phyloP scores from a whole-genome alignment of 2,113 vertebrate species.

The Corythornis vintsioides region DNA sequence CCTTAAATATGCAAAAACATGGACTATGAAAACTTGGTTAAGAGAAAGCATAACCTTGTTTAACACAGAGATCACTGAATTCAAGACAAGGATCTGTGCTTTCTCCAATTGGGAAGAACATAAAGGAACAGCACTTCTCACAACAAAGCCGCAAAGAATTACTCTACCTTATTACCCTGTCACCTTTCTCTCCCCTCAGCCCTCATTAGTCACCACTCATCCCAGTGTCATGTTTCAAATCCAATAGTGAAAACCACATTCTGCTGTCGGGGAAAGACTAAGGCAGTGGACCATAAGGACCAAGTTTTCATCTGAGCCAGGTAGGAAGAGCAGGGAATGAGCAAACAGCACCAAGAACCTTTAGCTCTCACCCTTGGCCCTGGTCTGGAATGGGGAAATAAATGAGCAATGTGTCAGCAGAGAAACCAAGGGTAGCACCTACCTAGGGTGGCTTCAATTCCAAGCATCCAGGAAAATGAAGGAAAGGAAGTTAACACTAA shows the following conservation, averaged over 20 bases:
- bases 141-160: neutral
- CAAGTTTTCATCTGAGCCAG: neutral
- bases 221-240: neutral
- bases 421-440: neutral
- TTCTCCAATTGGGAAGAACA: neutral
- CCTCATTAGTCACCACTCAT: neutral
- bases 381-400: neutral
- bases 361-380: neutral
- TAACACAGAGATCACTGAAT: neutral
- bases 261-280: neutral
- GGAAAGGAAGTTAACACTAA: neutral
- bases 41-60: neutral
- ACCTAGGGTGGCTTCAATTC: neutral
- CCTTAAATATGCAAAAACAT: neutral
- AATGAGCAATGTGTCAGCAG: neutral
- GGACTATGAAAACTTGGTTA: neutral
- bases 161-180: neutral
- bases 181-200: neutral
- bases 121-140: neutral
- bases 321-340: neutral
- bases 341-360: neutral
- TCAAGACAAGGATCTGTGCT: neutral
- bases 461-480: neutral
- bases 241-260: neutral
- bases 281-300: neutral